Evolutionary conservation across 2,797 vertebrate genomes (phyloP), one percentile per base, ranked within the genome.

Genomic region (Prunella strophiata): DNA sequence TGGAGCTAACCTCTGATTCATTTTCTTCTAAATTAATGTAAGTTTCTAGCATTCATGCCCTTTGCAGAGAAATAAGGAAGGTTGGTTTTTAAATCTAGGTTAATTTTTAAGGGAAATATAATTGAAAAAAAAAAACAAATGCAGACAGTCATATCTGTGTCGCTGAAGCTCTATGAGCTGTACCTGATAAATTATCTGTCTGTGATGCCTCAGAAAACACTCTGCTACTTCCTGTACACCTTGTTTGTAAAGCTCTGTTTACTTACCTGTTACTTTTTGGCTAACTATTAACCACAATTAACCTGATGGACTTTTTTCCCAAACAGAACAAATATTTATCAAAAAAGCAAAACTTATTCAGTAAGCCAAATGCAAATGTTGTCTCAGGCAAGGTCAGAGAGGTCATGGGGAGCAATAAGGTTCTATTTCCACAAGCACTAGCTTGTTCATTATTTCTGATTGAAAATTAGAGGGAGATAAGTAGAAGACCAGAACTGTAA

Each of bases 271-370:
- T 66, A 80, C 62, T 76, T 61, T 76, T 89, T 76, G 80, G 85
- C 70, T 96, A 96, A 96, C 72, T 87, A 94, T 97, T 97, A 96
- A 97, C 91, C 63, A 87, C 85, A 82, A 83, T 86, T 94, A 94
- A 93, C 66, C 74, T 67, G 51, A 76, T 42, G 34, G 26, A 2
- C 16, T 73, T 7, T 11, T 73, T 10, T 13, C 8, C 70, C 47
- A 78, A 88, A 57, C 61, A 84, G 86, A 87, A 66, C 80, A 96
- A 96, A 96, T 95, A 97, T 97, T 97, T 95, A 91, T 65, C 73
- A 93, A 88, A 95, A 96, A 93, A 80, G 22, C 47, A 94, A 75
- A 94, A 90, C 79, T 80, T 79, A 75, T 13, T 85, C 65, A 83
- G 80, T 71, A 95, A 95, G 88, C 47, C 55, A 89, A 96, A 91